Evolutionary conservation across 2,113 vertebrate genomes (phyloP).

Genomic region (Anoura caudifer): DNA sequence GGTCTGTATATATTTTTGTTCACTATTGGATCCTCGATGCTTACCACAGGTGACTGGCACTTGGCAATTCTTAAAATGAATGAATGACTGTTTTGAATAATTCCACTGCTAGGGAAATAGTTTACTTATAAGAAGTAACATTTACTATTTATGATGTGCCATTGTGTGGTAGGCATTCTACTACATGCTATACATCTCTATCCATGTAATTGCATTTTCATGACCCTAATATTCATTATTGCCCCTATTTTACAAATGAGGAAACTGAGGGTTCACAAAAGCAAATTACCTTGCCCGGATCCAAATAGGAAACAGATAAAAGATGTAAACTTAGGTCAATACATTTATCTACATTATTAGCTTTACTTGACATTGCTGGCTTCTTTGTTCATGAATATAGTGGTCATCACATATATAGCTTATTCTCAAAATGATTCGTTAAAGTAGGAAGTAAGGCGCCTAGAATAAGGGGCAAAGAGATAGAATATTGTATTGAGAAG

Average conservation of each 20-base stretch:
- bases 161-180: neutral
- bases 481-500: neutral
- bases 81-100: neutral
- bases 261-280: neutral
- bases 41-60: neutral
- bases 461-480: neutral
- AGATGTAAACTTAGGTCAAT: neutral
- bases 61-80: slow-evolving; percentile 6
- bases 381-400: neutral
- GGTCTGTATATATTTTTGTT: neutral
- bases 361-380: neutral
- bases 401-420: neutral
- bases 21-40: neutral
- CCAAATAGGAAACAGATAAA: neutral
- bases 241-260: neutral
- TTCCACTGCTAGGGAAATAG: neutral
- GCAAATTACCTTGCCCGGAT: neutral
- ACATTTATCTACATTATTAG: slow-evolving; percentile 1
- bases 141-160: neutral
- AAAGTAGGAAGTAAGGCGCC: neutral
- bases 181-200: neutral
- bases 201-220: neutral
- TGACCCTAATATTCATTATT: neutral
- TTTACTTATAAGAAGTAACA: neutral
- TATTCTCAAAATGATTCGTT: neutral